Base-by-base conservation (phyloP, 1,140 invertebrate genomes). In the Helicoverpa zea region DNA sequence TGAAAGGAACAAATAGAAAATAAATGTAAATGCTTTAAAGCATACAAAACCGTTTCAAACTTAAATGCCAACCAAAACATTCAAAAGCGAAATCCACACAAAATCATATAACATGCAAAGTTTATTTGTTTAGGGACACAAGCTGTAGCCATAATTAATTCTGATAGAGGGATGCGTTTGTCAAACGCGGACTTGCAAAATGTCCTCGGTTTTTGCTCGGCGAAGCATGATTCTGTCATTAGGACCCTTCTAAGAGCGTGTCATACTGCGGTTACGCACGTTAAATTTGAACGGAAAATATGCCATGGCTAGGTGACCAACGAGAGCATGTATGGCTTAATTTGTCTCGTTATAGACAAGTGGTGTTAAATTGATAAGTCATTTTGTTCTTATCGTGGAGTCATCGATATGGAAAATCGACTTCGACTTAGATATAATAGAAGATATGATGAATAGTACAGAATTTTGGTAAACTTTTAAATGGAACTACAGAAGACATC, bases 161-260 rank as follows among this genome's bases (percentile, higher is more conserved):
- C 78, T 82, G 81, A 88, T 87, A 83, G 81, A 87, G 85, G 85
- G 84, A 83, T 86, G 80, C 79, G 80, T 68, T 81, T 56, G 74
- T 81, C 70, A 78, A 78, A 78, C 80, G 84, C 73, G 51, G 83
- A 83, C 73, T 87, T 83, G 86, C 81, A 73, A 75, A 75, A 76
- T 56, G 84, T 83, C 81, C 82, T 83, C 85, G 83, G 80, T 88
- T 88, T 88, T 90, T 89, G 89, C 89, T 90, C 75, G 70, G 77
- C 86, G 81, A 77, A 91, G 90, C 89, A 81, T 88, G 88, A 83
- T 81, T 82, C 58, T 83, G 81, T 84, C 87, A 83, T 87, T 85
- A 84, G 68, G 47, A 85, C 84, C 82, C 83, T 83, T 83, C 66
- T 78, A 68, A 49, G 76, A 47, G 23, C 64, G 12, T 58, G 76